A percentile compares a stretch with the other conserved stretches of the same genome.
Conservation (phyloP, 2,888 invertebrate genomes). For the Eurytoma adleriae region DNA sequence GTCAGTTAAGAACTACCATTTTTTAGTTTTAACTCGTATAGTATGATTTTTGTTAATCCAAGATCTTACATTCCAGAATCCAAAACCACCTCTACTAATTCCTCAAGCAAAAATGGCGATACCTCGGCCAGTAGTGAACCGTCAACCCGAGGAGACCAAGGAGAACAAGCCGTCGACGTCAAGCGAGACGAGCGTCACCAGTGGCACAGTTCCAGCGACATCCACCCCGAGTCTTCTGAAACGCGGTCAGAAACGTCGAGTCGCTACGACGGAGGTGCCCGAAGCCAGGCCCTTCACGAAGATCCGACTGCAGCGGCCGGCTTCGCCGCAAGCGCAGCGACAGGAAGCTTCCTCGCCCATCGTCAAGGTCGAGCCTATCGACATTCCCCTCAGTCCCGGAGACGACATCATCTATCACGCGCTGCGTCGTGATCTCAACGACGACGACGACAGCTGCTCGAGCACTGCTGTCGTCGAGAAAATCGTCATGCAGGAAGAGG, state of each 20-base stretch:
- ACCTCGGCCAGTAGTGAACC: conserved; percentile 33
- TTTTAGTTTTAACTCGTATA: too few species aligned
- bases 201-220: conserved; percentile 49
- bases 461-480: conserved; percentile 68
- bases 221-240: conserved; percentile 61
- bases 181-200: conserved; percentile 41
- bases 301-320: conserved; percentile 70
- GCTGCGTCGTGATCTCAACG: conserved; percentile 52
- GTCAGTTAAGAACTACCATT: too few species aligned
- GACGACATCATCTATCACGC: conserved; percentile 12
- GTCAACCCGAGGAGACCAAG: conserved; percentile 49
- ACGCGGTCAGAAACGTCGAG: conserved; percentile 70
- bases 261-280: conserved; percentile 61
- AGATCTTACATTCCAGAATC: conserved; percentile 53
- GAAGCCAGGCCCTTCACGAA: conserved; percentile 69
- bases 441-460: conserved; percentile 67
- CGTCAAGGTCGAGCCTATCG: conserved; percentile 71
- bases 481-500: conserved; percentile 70
- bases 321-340: conserved; percentile 60
- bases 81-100: conserved; percentile 68
- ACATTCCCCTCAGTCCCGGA: conserved; percentile 70
- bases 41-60: not conserved
- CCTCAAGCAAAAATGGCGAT: conserved; percentile 67
- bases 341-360: conserved; percentile 63
- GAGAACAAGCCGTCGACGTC: conserved; percentile 63